Conservation (phyloP, 2,797 vertebrate genomes). For the Aulostomus chinensis region DNA sequence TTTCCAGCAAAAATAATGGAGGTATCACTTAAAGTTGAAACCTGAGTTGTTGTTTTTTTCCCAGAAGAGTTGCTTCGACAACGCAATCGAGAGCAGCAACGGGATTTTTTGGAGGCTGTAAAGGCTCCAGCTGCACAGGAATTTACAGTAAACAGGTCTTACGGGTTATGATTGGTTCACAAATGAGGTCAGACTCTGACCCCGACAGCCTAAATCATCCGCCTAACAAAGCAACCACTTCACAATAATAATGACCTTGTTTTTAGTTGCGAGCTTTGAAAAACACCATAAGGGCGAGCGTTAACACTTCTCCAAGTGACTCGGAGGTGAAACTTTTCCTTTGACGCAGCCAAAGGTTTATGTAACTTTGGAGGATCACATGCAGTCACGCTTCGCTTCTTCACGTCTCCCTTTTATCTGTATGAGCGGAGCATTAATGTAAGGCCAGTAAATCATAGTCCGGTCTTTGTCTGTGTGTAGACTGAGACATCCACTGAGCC, state of each 20-base stretch:
- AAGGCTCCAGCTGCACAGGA: conserved; percentile 44
- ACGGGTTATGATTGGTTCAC: conserved; percentile 53
- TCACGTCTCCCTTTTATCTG: conserved; percentile 61
- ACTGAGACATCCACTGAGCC: conserved; percentile 59
- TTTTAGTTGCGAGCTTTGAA: conserved; percentile 27
- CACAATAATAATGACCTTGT: conserved; percentile 47
- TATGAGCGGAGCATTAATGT: conserved; percentile 48
- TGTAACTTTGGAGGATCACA: conserved; percentile 44
- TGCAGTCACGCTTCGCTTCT: conserved; percentile 46
- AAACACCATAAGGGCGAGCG: conserved; percentile 36
- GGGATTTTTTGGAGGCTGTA: conserved; percentile 1
- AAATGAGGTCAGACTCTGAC: conserved; percentile 39
- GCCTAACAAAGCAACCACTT: conserved; percentile 50
- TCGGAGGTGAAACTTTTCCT: conserved; percentile 48
- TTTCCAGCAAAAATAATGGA: no score
- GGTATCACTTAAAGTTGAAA: no score
- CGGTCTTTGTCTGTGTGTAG: conserved; percentile 67
- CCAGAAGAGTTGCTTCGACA: no score
- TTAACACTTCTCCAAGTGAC: conserved; percentile 38
- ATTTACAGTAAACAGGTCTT: conserved; percentile 51
- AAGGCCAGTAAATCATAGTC: conserved; percentile 69
- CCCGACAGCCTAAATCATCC: conserved; percentile 44
- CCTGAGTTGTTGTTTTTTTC: no score
- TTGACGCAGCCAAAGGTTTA: conserved; percentile 33
- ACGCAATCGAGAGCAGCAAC: not conserved